Base-by-base conservation (phyloP, 2,888 invertebrate genomes). In the Blomia tropicalis region DNA sequence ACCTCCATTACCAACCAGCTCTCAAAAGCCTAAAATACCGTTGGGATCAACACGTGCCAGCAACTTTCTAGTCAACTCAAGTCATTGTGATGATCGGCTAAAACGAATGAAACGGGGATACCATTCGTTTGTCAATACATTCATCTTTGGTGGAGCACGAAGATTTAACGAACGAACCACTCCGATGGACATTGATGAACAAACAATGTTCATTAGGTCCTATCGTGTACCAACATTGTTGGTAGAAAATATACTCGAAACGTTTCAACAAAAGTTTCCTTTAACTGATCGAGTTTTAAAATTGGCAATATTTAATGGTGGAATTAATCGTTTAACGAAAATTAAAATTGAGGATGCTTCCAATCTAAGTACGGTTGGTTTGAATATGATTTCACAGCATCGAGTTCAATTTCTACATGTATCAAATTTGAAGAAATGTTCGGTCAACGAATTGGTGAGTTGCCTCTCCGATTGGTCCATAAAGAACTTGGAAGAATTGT, bases 361-460 rank as follows among this genome's bases (percentile, higher is more conserved):
- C n/a, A 76, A 76, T 61, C 73, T 83, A 19, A 77, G 80, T 0
- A 75, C 76, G 23, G 77, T 77, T 68, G 83, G 82, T 19, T 72
- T 83, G 60, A 76, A 78, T 66, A 75, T 81, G 59, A 73, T 83
- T 53, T 19, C 17, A 22, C 76, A 79, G 63, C 83, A 83, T 72
- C 80, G 81, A 72, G 77, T 83, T 62, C 73, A 75, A 47, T 78
- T 80, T 70, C 73, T 83, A 66, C 80, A 81, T 71, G 79, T 80
- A 61, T 77, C 77, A 64, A 78, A 79, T 65, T 73, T 82, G 66
- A 70, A 59, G 22, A 78, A 77, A 66, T 76, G 79, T 11, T 76
- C 79, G 44, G 77, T 80, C 61, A 79, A 79, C 71, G 80, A 81
- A 70, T 74, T 81, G 64, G 80, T 82, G 68, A 79, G 79, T 64